Evolutionary conservation across 2,888 invertebrate genomes (phyloP).

Genomic region (Lasioglossum leucozonium): DNA sequence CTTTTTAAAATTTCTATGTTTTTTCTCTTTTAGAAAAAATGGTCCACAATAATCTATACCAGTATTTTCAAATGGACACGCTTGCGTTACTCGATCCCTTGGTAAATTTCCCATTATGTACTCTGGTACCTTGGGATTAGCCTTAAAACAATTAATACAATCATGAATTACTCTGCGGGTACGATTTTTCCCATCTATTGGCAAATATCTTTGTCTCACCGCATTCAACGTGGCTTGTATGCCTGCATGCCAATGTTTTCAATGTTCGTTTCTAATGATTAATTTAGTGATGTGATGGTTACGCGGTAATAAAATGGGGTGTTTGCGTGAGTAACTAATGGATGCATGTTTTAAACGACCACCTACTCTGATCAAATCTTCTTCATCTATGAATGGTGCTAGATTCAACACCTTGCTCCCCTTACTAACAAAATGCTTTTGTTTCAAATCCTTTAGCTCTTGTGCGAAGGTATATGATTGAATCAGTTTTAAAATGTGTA

Average conservation of each 20-base stretch:
- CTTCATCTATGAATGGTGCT: not conserved
- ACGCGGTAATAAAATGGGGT: not conserved
- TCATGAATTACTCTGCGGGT: not conserved
- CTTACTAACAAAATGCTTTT: not conserved
- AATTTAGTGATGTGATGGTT: not conserved
- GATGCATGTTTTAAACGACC: not conserved
- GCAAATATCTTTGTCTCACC: constrained; percentile 13
- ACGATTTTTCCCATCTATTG: constrained; percentile 6
- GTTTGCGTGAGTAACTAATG: not conserved
- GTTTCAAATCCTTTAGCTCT: not conserved
- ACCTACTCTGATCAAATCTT: not conserved
- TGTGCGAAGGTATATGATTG: not conserved
- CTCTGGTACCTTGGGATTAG: not conserved
- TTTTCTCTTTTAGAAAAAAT: not conserved
- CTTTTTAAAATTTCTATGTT: not conserved
- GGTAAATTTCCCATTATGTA: constrained; percentile 20
- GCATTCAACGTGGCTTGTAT: constrained; percentile 18
- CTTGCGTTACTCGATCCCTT: not conserved
- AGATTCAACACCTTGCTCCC: not conserved
- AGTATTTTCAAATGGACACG: not conserved
- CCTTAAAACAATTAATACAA: constrained; percentile 4
- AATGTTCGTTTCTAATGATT: not conserved
- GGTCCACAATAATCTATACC: not conserved
- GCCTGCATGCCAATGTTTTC: not conserved
- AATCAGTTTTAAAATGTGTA: not conserved